Evolutionary conservation across 2,113 vertebrate genomes (phyloP).

Genomic region (Podiceps cristatus): DNA sequence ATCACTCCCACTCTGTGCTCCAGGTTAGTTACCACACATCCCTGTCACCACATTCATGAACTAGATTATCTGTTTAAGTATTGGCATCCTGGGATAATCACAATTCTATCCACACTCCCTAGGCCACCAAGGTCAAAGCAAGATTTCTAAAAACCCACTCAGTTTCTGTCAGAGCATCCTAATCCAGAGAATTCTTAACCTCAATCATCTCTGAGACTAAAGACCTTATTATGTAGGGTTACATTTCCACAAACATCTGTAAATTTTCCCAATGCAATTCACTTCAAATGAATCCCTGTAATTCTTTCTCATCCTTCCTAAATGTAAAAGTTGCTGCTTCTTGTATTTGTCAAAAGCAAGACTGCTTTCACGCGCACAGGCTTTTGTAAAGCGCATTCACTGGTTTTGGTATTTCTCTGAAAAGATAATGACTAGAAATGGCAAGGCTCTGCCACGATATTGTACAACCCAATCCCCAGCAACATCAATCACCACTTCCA

Average conservation of each 20-base stretch:
- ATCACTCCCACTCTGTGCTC: neutral
- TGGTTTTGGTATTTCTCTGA: neutral
- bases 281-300: neutral
- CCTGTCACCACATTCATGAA: neutral
- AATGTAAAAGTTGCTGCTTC: neutral
- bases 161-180: neutral
- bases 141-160: neutral
- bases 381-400: neutral
- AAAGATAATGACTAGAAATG: neutral
- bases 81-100: neutral
- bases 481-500: neutral
- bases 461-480: neutral
- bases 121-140: neutral
- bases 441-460: neutral
- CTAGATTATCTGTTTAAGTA: neutral
- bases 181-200: neutral
- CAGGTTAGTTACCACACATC: neutral
- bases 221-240: neutral
- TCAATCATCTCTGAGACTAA: neutral
- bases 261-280: neutral
- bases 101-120: neutral
- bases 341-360: neutral
- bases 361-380: neutral
- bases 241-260: neutral
- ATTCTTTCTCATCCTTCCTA: neutral